Percentiles rank a stretch among this genome's conserved stretches.
Evolutionary conservation across 2,113 vertebrate genomes (phyloP).

Genomic region (Rattus norvegicus): DNA sequence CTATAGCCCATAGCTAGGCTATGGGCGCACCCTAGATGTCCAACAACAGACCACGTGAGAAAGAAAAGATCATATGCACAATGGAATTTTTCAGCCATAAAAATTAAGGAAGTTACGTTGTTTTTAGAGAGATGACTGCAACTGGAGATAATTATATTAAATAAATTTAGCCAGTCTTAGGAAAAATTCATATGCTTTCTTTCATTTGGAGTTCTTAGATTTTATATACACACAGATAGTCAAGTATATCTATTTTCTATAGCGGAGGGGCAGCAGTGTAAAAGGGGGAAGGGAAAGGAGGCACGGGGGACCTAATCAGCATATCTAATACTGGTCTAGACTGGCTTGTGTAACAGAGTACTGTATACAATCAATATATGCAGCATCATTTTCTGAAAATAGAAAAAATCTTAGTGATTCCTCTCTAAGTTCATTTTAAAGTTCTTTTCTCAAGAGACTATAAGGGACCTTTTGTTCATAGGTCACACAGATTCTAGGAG

Average conservation of each 20-base stretch:
- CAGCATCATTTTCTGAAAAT: background rate
- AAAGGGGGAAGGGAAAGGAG: background rate
- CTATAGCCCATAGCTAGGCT: background rate
- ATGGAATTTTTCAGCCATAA: too few species aligned
- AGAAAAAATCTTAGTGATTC: background rate
- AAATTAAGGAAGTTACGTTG: background rate
- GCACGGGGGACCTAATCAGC: too few species aligned
- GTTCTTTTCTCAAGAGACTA: background rate
- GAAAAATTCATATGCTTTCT: background rate
- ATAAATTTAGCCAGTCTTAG: background rate
- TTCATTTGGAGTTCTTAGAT: too few species aligned
- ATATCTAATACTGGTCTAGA: too few species aligned
- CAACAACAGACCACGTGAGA: too few species aligned
- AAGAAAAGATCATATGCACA: background rate
- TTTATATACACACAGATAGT: background rate
- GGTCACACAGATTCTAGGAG: background rate
- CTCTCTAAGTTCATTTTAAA: background rate
- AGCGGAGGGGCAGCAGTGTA: background rate
- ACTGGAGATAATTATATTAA: background rate
- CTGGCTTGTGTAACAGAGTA: background rate
- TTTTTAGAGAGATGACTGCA: background rate
- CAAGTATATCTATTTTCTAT: too few species aligned
- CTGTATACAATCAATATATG: background rate
- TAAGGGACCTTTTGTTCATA: background rate
- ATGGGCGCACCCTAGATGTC: too few species aligned